Evolutionary conservation across 2,888 invertebrate species (phyloP), one percentile per base, ranked within the genome.

Genomic region (Pediacus dermestoides): DNA sequence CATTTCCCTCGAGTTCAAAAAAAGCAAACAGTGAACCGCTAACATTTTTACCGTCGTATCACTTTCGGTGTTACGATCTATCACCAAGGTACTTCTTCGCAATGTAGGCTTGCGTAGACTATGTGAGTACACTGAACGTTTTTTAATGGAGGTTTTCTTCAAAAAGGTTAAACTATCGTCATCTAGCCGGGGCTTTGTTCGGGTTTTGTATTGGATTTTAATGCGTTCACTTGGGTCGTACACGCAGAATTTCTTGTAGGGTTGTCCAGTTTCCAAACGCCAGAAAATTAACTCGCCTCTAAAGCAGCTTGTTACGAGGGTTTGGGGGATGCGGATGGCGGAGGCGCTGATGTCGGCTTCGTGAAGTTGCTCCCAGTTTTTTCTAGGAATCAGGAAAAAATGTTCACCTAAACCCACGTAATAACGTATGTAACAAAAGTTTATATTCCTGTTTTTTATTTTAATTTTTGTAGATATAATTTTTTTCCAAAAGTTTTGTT

Each of bases 211-310:
- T 44, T 70, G 64, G 64, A 78, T 73, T 66, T 78, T 77, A 50
- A 79, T 76, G 38, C 76, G 72, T 44, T 71, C 63, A 48, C 70
- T 74, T 2, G 80, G 79, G 55, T 78, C 73, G 45, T 73, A 73
- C 47, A 78, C 77, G 37, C 64, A 61, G 47, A 63, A 68, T 37
- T 64, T 62, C 44, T 66, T 69, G 39, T 82, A 85, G 0, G 85
- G 80, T 61, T 87, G 84, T 0, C 87, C 87, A 0, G 88, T 88
- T 68, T 88, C 87, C 37, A 88, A 70, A 49, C 82, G 79, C 89
- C 90, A 90, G 48, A 91, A 74, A 13, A 89, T 72, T 30, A 91
- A 72, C 65, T 88, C 86, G 0, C 90, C 90, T 52, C 81, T 9
- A 28, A 7, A 28, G 14, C 28, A 13, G 7, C n/a, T 76, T 1